phyloP scores from a whole-genome alignment of 2,888 invertebrate genomes.

The Folsomia manolachei region DNA sequence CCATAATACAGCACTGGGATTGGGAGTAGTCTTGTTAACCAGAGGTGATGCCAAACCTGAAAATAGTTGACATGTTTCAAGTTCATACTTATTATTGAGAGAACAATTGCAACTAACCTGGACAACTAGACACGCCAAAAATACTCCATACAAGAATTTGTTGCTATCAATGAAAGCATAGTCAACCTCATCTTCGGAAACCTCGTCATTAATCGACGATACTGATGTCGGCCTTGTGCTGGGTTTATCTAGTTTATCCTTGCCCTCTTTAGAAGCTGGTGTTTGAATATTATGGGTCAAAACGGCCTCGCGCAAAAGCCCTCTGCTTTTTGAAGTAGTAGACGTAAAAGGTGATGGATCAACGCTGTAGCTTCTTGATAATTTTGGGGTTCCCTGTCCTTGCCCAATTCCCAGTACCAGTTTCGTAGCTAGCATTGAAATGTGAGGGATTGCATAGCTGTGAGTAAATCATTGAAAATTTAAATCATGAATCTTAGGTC shows the following conservation, averaged over 20 bases:
- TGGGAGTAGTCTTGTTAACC: constrained; percentile 73
- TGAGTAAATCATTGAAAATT: background rate
- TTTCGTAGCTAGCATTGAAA: constrained; percentile 36
- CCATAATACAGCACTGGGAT: constrained; percentile 73
- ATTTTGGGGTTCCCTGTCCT: background rate
- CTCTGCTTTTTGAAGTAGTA: background rate
- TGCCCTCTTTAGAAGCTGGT: background rate
- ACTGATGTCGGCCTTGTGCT: background rate
- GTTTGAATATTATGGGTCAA: background rate
- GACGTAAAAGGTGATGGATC: background rate
- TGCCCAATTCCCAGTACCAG: constrained; percentile 42
- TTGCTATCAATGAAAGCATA: constrained; percentile 61
- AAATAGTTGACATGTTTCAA: background rate
- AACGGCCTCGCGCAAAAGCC: background rate
- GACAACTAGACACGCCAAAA: constrained; percentile 79
- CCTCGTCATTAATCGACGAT: background rate
- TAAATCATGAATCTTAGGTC: no score
- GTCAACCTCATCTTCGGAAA: constrained; percentile 53
- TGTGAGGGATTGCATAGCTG: constrained; percentile 30
- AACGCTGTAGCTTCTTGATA: constrained; percentile 2
- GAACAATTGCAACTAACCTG: constrained; percentile 56
- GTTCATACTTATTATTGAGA: background rate
- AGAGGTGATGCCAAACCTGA: constrained; percentile 77
- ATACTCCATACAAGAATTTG: constrained; percentile 70
- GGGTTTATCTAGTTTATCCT: background rate